These are phyloP conservation scores for Benitochromis conjunctus DNA, from an alignment of 2,113 vertebrate genomes.

Conservation along the genomic window DNA sequence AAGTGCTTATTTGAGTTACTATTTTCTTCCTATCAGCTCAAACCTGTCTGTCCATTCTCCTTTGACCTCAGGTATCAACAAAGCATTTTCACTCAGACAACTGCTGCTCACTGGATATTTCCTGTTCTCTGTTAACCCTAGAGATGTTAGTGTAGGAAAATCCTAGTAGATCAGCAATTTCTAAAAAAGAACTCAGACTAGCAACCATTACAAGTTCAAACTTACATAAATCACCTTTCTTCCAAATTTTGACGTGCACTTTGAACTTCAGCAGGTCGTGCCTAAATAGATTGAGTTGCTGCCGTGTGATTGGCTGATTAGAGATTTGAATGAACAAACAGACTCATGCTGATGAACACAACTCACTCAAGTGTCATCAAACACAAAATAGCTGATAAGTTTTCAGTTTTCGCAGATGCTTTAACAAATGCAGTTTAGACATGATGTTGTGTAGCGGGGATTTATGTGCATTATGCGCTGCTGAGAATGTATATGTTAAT, in stretches of 20 bases:
- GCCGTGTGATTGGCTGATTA: background rate
- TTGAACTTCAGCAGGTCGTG: background rate
- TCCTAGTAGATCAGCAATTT: background rate
- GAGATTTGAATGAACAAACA: background rate
- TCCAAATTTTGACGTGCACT: background rate
- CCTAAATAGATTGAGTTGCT: background rate
- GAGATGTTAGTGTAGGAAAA: background rate
- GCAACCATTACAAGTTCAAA: background rate
- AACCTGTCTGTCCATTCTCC: background rate
- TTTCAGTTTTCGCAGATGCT: background rate
- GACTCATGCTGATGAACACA: background rate
- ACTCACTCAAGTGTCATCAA: background rate
- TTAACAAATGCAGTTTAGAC: background rate
- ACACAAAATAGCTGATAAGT: background rate
- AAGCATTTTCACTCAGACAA: background rate
- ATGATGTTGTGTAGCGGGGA: background rate
- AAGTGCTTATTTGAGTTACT: background rate
- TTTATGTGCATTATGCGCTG: background rate
- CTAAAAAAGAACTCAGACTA: background rate
- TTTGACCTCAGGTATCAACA: background rate
- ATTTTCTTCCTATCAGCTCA: background rate
- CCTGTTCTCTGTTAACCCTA: background rate
- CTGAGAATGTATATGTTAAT: constrained; percentile 25
- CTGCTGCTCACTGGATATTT: background rate
- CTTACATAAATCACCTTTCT: background rate